phyloP scores from a whole-genome alignment of 2,888 invertebrate species.

The Neoscelio sp. region DNA sequence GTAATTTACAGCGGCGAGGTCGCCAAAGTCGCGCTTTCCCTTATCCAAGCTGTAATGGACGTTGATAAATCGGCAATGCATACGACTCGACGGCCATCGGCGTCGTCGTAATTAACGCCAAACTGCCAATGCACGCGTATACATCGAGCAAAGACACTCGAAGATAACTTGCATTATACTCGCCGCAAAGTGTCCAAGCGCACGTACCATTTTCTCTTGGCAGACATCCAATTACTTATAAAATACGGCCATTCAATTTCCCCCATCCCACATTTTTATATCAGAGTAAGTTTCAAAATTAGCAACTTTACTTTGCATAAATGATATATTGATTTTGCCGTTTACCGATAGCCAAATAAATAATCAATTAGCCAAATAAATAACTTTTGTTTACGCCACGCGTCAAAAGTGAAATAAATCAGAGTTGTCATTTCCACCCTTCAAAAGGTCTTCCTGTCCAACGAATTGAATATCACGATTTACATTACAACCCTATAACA shows the following conservation, averaged over 20 bases:
- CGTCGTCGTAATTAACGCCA: conserved; percentile 79
- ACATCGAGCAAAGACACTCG: conserved; percentile 62
- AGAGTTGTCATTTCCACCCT: no score
- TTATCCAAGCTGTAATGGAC: conserved; percentile 76
- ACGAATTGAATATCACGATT: no score
- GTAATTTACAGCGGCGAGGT: conserved; percentile 54
- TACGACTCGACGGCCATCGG: conserved; percentile 70
- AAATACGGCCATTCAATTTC: conserved; percentile 53
- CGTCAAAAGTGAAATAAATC: no score
- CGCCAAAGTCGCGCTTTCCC: conserved; percentile 62
- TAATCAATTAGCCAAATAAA: not conserved
- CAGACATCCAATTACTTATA: conserved; percentile 64
- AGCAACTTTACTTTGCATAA: conserved; percentile 14
- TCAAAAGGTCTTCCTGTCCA: no score
- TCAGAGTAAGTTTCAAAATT: conserved; percentile 24
- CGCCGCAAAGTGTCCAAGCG: conserved; percentile 61
- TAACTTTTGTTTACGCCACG: not conserved
- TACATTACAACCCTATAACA: not conserved
- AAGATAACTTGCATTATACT: conserved; percentile 66
- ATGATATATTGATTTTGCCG: conserved; percentile 15
- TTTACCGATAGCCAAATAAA: conserved; percentile 11
- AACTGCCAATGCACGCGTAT: conserved; percentile 69
- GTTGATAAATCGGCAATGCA: conserved; percentile 79
- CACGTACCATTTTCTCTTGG: conserved; percentile 55
- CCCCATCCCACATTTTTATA: conserved; percentile 32